Evolutionary conservation across 2,113 vertebrate species (phyloP).

Genomic region (Channa argus): DNA sequence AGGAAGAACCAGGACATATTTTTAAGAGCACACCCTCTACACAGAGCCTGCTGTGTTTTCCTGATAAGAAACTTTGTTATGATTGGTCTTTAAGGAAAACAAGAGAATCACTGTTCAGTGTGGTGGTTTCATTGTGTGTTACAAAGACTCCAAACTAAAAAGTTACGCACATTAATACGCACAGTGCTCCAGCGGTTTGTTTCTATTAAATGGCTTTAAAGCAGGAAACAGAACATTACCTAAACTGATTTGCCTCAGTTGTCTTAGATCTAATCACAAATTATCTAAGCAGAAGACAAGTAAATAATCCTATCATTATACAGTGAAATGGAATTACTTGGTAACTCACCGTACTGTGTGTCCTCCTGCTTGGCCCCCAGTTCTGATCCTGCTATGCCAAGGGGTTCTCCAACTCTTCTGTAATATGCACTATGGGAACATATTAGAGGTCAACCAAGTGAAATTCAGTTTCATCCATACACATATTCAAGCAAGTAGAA

Average conservation of each 20-base stretch:
- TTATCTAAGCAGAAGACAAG: not conserved
- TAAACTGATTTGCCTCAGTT: not conserved
- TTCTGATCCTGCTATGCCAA: conserved; percentile 30
- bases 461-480: not conserved
- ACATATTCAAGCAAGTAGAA: not conserved
- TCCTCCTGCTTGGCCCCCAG: conserved; percentile 44
- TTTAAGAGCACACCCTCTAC: conserved; percentile 63
- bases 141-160: conserved; percentile 17
- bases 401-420: conserved; percentile 40
- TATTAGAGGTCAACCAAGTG: not conserved
- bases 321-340: not conserved
- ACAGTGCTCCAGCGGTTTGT: too few relatives aligned
- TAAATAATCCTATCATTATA: conserved; percentile 4
- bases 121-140: not conserved
- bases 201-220: not conserved
- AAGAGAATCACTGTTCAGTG: conserved; percentile 15
- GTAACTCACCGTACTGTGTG: conserved; percentile 52
- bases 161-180: not conserved
- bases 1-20: conserved; percentile 56
- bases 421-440: conserved; percentile 32
- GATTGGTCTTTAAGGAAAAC: conserved; percentile 40
- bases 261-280: not conserved
- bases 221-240: not conserved
- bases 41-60: conserved; percentile 42
- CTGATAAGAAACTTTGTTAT: conserved; percentile 75